These are phyloP conservation scores for Luehdorfia chinensis DNA, from an alignment of 1,140 invertebrate genomes.

Conservation along the genomic window DNA sequence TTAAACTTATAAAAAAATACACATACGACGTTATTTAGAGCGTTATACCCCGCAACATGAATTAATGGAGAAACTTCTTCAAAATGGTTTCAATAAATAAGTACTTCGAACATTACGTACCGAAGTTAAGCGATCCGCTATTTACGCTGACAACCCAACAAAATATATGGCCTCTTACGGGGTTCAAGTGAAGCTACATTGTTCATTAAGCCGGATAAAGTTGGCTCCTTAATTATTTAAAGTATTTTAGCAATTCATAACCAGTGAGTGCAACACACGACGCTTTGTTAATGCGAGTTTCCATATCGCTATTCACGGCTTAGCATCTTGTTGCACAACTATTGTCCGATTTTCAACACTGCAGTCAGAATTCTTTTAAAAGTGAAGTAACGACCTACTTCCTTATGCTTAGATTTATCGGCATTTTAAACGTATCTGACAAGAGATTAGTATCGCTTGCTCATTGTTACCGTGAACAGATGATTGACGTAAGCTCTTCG, in stretches of 20 bases:
- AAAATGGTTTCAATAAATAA: slow-evolving; percentile 29
- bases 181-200: background rate
- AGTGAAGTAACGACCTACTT: slow-evolving; percentile 14
- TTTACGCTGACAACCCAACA: slow-evolving; percentile 17
- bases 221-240: slow-evolving; percentile 1
- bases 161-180: slow-evolving; percentile 17
- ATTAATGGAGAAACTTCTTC: slow-evolving; percentile 15
- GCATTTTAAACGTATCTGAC: slow-evolving; percentile 14
- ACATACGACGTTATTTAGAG: too few relatives aligned
- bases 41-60: slow-evolving; percentile 2
- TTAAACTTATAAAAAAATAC: too few relatives aligned
- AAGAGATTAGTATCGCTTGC: slow-evolving; percentile 8
- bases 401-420: slow-evolving; percentile 3
- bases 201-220: slow-evolving; percentile 17
- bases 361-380: slow-evolving; percentile 12
- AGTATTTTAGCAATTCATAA: slow-evolving; percentile 5
- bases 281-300: background rate
- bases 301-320: background rate
- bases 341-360: slow-evolving; percentile 11
- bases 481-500: slow-evolving; percentile 11
- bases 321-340: slow-evolving; percentile 1
- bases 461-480: slow-evolving; percentile 13
- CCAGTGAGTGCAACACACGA: background rate
- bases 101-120: slow-evolving; percentile 16
- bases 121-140: slow-evolving; percentile 26